phyloP scores from a whole-genome alignment of 2,888 invertebrate genomes.

The Drosophila engyochracea region DNA sequence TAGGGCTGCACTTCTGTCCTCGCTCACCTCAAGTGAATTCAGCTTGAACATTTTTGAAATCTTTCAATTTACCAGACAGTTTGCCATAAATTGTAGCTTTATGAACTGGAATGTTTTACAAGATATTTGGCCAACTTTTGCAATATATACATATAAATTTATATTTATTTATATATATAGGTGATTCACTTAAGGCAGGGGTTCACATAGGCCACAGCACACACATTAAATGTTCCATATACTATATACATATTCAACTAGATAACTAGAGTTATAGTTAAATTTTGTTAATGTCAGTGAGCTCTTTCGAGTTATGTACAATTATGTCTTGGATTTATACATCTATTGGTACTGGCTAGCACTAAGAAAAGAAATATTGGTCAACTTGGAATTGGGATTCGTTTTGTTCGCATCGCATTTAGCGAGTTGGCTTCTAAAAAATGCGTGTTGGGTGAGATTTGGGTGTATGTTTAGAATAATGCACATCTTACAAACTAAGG shows the following conservation, averaged over 20 bases:
- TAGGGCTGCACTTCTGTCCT: constrained; percentile 24
- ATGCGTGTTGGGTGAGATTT: constrained; percentile 1
- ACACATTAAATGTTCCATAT: constrained; percentile 40
- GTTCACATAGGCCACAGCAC: constrained; percentile 24
- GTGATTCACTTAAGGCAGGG: constrained; percentile 15
- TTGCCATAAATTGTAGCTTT: constrained; percentile 7
- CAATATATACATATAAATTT: constrained; percentile 8
- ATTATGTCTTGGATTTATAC: constrained; percentile 60
- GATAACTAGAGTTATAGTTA: constrained; percentile 59
- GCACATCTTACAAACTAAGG: constrained; percentile 35
- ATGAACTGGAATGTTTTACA: constrained; percentile 47
- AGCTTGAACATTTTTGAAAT: neutral
- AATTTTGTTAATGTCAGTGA: constrained; percentile 56
- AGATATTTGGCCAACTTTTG: constrained; percentile 9
- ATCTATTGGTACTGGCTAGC: constrained; percentile 75
- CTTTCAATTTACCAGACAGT: constrained; percentile 3
- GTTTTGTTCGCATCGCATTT: constrained; percentile 29
- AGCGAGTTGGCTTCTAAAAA: constrained; percentile 4
- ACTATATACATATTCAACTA: constrained; percentile 63
- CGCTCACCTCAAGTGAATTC: constrained; percentile 20
- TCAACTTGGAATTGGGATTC: constrained; percentile 40
- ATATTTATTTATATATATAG: neutral
- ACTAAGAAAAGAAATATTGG: constrained; percentile 50
- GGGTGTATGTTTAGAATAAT: constrained; percentile 13
- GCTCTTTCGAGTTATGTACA: constrained; percentile 70